Percentiles rank a stretch among this genome's conserved stretches.
phyloP scores from a whole-genome alignment of 2,797 vertebrate genomes.

The Pseudochirops corinnae region DNA sequence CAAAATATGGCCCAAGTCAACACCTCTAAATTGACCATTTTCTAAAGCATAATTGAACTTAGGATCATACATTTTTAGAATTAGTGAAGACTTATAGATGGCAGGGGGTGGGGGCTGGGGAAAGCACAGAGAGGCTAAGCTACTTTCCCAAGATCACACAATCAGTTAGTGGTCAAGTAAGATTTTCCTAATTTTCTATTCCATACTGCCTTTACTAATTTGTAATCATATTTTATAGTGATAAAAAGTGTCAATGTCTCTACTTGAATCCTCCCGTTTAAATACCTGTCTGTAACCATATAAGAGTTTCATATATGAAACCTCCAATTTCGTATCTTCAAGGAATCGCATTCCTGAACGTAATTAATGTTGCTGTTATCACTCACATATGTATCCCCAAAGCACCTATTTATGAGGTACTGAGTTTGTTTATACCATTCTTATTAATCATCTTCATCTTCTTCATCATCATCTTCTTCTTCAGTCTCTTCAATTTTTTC shows the following conservation, averaged over 20 bases:
- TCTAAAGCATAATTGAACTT: not conserved
- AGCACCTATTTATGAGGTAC: not conserved
- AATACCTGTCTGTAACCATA: slow-evolving; percentile 11
- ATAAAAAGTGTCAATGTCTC: not conserved
- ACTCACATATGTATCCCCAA: not conserved
- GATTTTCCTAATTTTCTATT: not conserved
- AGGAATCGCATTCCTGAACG: slow-evolving; percentile 12
- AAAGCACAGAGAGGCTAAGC: not conserved
- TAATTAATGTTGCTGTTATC: not conserved
- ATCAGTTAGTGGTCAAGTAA: not conserved
- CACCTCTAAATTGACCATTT: not conserved
- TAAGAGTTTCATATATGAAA: not conserved
- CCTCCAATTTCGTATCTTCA: slow-evolving; percentile 46
- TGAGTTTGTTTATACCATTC: not conserved
- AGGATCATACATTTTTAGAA: not conserved
- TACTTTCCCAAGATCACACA: not conserved
- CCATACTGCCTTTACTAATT: not conserved
- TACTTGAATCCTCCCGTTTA: not conserved
- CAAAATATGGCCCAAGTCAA: not conserved
- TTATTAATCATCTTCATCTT: slow-evolving; percentile 55
- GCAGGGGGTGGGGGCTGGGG: no score
- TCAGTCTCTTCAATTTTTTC: slow-evolving; percentile 87
- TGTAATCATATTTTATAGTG: not conserved
- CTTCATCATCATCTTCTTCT: slow-evolving; percentile 81
- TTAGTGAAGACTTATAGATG: not conserved